phyloP scores from a whole-genome alignment of 2,888 invertebrate genomes.

The Agrotis segetum region DNA sequence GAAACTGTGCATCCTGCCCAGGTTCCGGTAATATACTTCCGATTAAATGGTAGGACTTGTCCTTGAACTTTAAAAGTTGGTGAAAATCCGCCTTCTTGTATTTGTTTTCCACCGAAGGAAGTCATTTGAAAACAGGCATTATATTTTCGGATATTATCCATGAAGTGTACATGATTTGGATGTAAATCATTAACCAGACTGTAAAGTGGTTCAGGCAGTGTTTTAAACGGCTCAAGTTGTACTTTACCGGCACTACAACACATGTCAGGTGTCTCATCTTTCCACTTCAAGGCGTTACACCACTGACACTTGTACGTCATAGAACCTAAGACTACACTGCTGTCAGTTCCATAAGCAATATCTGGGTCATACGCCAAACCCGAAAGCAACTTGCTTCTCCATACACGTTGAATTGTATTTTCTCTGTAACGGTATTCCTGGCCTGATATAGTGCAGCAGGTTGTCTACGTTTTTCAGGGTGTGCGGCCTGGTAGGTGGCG shows the following conservation, averaged over 20 bases:
- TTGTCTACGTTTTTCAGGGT: too few species aligned
- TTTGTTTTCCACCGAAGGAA: constrained; percentile 1
- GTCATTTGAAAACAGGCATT: constrained; percentile 4
- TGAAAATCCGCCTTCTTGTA: neutral
- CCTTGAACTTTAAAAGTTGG: constrained; percentile 14
- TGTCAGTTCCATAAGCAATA: neutral
- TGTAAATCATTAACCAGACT: neutral
- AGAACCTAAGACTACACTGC: neutral
- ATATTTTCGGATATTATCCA: neutral
- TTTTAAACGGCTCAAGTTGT: neutral
- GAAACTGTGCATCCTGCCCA: neutral
- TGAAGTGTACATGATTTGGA: neutral
- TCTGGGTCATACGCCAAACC: neutral
- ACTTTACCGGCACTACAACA: neutral
- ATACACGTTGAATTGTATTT: too few species aligned
- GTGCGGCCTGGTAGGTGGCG: too few species aligned
- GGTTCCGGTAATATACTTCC: neutral
- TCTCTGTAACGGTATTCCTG: neutral
- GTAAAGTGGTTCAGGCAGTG: neutral
- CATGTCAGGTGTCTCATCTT: neutral
- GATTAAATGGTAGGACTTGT: neutral
- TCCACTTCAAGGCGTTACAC: constrained; percentile 4
- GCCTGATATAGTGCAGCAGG: too few species aligned
- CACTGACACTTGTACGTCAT: neutral
- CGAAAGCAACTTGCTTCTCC: too few species aligned